Conservation (phyloP, 1,140 invertebrate species). For the Cephus cinctus region DNA sequence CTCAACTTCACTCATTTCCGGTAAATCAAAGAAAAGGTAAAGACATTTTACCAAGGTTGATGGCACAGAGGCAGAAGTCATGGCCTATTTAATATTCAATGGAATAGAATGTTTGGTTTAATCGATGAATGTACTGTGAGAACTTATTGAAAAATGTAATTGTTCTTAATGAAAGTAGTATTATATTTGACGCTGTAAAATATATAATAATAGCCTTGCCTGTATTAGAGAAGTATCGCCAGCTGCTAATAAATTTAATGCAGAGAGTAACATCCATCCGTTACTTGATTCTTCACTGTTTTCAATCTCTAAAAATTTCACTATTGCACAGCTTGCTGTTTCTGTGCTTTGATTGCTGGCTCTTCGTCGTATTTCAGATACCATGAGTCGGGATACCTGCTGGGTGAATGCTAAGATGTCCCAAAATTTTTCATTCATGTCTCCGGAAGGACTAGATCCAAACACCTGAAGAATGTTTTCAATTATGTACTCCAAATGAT, state of each 20-base stretch:
- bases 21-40: conserved; percentile 98
- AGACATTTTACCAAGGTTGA: conserved; percentile 98
- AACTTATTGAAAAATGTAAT: no score
- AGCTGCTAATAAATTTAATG: conserved; percentile 86
- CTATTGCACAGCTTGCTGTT: conserved; percentile 92
- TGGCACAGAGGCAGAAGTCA: conserved; percentile 93
- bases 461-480: conserved; percentile 78
- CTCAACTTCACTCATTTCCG: conserved; percentile 81
- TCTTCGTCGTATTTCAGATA: conserved; percentile 87
- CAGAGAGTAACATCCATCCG: conserved; percentile 94
- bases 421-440: conserved; percentile 95
- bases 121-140: no score
- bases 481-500: no score
- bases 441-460: conserved; percentile 81
- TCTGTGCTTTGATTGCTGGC: conserved; percentile 96
- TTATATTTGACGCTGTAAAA: conserved; percentile 4
- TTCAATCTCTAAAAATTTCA: conserved; percentile 93
- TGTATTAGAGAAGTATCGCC: conserved; percentile 77
- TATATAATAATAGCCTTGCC: conserved; percentile 41
- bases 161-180: background rate
- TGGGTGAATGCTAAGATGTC: conserved; percentile 91
- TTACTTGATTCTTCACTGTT: conserved; percentile 90
- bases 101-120: no score
- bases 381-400: conserved; percentile 93
- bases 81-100: conserved; percentile 66